Base-by-base conservation (phyloP, 2,113 vertebrate genomes). In the Tauraco erythrolophus region DNA sequence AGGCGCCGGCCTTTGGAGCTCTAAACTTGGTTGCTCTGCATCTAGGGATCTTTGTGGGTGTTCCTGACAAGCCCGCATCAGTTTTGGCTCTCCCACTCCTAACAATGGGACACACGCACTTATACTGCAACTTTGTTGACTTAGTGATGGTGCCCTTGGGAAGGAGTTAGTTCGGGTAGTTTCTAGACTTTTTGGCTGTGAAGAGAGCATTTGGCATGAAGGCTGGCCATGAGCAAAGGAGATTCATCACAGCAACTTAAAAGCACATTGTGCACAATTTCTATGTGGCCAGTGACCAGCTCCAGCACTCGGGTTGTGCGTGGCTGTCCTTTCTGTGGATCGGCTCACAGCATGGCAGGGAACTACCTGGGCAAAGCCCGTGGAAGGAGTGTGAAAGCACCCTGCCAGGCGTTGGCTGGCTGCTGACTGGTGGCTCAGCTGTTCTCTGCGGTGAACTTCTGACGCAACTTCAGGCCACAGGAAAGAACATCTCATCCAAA, bases 11-110 rank as follows among this genome's bases (percentile, higher is more conserved):
- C 65, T 76, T 94, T 79, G 84, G 86, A 92, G 83, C 89, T 94
- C 93, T 93, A 72, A 94, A 91, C 50, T 94, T n/a, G n/a, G 77
- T 89, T 95, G 57, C 31, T 96, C 48, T 54, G 72, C 30, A 84
- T 83, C 92, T 79, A 69, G 89, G 91, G 93, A 95, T 80, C 95
- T 96, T 85, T 72, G 92, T 97, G 97, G 94, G 92, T 97, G 94
- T 97, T 96, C 95, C 81, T 93, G 81, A 92, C 86, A 91, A 89
- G 74, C 18, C n/a, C 21, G 7, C 3, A 1, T 58, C 81, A 58
- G 28, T 79, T 76, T 92, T 65, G 91, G 27, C 89, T 92, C 84
- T 96, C 84, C 87, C 62, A 58, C 43, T 43, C 53, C 51, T 83
- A 96, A 95, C 91, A 96, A 94, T 93, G 74, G 93, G 87, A 94